Conservation (phyloP, 2,888 invertebrate genomes). For the Junonia oenone region DNA sequence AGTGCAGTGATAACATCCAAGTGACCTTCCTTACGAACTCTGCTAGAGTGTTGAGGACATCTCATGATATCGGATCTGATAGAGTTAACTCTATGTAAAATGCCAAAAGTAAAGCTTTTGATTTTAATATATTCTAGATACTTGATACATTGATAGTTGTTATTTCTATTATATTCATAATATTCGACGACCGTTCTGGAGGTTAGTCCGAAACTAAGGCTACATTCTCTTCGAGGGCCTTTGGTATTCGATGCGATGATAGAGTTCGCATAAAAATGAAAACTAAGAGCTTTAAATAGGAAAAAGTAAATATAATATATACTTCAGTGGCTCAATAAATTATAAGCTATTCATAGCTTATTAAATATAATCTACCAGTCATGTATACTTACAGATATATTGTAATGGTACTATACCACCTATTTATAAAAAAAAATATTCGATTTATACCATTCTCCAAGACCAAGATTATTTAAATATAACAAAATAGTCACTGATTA, state of each 20-base stretch:
- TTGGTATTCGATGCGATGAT: conserved; percentile 64
- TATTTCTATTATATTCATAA: conserved; percentile 54
- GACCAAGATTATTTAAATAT: conserved; percentile 47
- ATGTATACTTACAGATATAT: conserved; percentile 56
- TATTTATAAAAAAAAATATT: conserved; percentile 32
- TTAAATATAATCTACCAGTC: conserved; percentile 57
- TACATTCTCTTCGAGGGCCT: conserved; percentile 40
- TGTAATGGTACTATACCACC: conserved; percentile 39
- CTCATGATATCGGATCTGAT: conserved; percentile 35
- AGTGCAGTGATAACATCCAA: conserved; percentile 62
- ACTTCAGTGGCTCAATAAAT: conserved; percentile 76
- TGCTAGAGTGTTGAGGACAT: conserved; percentile 52
- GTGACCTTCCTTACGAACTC: conserved; percentile 70
- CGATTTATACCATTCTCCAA: conserved; percentile 58
- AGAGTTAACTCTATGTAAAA: conserved; percentile 47
- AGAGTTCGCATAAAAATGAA: conserved; percentile 67
- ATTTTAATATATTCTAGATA: conserved; percentile 62
- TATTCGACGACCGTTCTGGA: conserved; percentile 43
- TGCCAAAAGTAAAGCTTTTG: conserved; percentile 73
- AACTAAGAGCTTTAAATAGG: conserved; percentile 81
- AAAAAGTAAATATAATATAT: conserved; percentile 71
- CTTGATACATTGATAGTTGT: conserved; percentile 64
- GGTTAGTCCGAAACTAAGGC: conserved; percentile 34
- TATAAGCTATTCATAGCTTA: conserved; percentile 74
- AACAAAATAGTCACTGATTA: conserved; percentile 30